Evolutionary conservation across 2,797 vertebrate species (phyloP), one percentile per base, ranked within the genome.

Genomic region (Loris lydekkerianus): DNA sequence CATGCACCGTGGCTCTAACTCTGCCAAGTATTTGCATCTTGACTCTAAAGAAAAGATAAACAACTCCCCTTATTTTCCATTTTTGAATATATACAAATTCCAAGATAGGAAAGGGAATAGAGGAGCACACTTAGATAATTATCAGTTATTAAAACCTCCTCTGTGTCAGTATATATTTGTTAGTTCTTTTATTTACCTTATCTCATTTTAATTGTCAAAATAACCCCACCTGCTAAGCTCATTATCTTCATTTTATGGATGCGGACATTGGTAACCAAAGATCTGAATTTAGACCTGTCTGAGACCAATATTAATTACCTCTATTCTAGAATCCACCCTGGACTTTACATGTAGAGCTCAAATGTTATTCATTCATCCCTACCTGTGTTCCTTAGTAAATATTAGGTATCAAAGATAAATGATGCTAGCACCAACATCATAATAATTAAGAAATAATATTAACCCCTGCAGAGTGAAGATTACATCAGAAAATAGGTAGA

Each of bases 121-220:
- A 53, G 21, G 13, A 25, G 18, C 3, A 82, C 69, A 85, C 58
- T 37, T 40, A 67, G 63, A 65, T 10, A 56, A 46, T 29, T 34
- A 40, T 25, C 60, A 13, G 18, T 63, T 88, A 56, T 29, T 9
- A 75, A 61, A 21, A 70, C 18, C 23, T 67, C 43, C 27, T 81
- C 29, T 58, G 40, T 67, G 21, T 14, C 58, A 63, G 4, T 10
- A 29, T n/a, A 9, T 10, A 69, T 34, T 34, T 67, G 20, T 18
- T 81, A 11, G 1, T 34, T 81, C 10, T 69, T 86, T 58, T 18
- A 20, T 23, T 18, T 86, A 20, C 0, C n/a, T 78, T 86, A 27
- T 73, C 20, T 90, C 84, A 84, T 83, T 84, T 80, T 70, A 65
- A 89, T 58, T 78, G 20, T 60, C 46, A 81, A 81, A 76, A 84